Conservation (phyloP, 2,797 vertebrate genomes). For the Glyptemys insculpta region DNA sequence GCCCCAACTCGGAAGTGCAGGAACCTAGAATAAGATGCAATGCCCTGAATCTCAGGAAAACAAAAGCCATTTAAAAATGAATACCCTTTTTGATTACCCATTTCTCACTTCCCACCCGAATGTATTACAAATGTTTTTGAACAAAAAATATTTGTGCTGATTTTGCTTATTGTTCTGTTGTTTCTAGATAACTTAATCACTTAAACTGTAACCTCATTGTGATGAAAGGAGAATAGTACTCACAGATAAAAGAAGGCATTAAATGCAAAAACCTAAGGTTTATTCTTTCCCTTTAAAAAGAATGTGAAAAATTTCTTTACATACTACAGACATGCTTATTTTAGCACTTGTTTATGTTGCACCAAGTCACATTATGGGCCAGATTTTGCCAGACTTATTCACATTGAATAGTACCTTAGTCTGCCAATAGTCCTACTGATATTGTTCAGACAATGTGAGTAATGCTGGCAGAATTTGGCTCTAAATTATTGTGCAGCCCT, state of each 20-base stretch:
- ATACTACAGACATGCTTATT: background rate
- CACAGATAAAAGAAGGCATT: background rate
- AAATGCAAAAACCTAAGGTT: accelerated
- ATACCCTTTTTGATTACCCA: background rate
- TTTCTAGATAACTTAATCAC: background rate
- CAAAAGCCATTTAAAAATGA: background rate
- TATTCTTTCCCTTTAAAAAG: background rate
- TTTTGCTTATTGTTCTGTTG: background rate
- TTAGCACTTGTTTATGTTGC: background rate
- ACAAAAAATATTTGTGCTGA: background rate
- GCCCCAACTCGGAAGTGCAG: background rate
- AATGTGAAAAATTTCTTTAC: background rate
- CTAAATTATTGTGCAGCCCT: background rate
- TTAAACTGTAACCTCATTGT: background rate
- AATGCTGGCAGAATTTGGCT: background rate
- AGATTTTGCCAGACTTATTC: conserved; percentile 2
- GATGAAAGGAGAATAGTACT: background rate
- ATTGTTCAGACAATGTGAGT: conserved; percentile 2
- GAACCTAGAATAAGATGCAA: background rate
- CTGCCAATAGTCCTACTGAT: conserved; percentile 40
- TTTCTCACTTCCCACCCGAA: background rate
- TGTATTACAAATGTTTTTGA: background rate
- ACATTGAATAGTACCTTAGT: background rate
- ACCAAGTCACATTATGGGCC: background rate
- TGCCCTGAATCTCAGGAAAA: background rate